Evolutionary conservation across 2,888 invertebrate genomes (phyloP).

Genomic region (Epinotia nisella): DNA sequence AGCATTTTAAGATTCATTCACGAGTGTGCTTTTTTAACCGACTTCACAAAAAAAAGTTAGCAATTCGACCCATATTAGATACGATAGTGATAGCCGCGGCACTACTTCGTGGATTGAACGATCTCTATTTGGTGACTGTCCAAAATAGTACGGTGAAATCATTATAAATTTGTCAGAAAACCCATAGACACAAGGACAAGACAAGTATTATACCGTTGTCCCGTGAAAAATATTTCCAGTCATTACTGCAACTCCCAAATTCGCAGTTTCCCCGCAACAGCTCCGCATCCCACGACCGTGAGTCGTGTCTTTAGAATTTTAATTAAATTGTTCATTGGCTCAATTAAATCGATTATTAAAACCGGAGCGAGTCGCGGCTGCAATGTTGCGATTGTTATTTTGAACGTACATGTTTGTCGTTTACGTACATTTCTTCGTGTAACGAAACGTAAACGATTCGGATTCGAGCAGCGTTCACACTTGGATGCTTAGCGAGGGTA

Average conservation of each 20-base stretch:
- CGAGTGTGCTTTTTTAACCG: too few species aligned
- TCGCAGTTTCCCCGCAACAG: conserved; percentile 51
- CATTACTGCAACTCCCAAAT: conserved; percentile 48
- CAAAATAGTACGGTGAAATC: too few species aligned
- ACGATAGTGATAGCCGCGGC: too few species aligned
- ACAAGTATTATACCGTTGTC: background rate
- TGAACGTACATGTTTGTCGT: conserved; percentile 38
- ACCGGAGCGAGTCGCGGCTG: conserved; percentile 48
- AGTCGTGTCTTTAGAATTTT: conserved; percentile 77
- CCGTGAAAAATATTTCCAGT: conserved; percentile 11
- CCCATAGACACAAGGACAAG: background rate
- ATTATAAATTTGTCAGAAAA: too few species aligned
- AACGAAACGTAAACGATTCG: conserved; percentile 17
- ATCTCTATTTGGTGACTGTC: too few species aligned
- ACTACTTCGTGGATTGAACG: too few species aligned
- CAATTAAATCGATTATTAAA: conserved; percentile 79
- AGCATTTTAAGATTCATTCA: too few species aligned
- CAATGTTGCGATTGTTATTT: conserved; percentile 48
- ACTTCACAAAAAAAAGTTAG: too few species aligned
- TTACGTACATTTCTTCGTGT: conserved; percentile 34
- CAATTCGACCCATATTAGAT: too few species aligned
- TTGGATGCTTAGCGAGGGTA: conserved; percentile 7
- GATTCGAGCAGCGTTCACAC: conserved; percentile 25
- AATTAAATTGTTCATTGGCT: conserved; percentile 82
- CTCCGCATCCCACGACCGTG: conserved; percentile 62